Base-by-base conservation (phyloP, 2,797 vertebrate species). In the Bufotes viridis region DNA sequence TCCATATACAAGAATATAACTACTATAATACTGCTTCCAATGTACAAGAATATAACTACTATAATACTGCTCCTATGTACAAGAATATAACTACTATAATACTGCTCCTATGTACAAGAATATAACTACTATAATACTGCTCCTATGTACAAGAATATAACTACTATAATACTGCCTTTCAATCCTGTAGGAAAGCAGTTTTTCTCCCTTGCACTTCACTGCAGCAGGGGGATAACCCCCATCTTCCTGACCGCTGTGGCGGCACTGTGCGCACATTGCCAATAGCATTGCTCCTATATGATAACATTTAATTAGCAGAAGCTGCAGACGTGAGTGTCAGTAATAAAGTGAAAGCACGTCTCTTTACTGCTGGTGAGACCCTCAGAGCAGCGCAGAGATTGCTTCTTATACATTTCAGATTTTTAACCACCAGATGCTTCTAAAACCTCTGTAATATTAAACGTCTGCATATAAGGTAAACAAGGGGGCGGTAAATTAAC, bases 221-320 rank as follows among this genome's bases (percentile, higher is more conserved):
- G 22, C 29, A 5, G 29, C 49, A 7, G 81, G 34, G 1, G 14
- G 63, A 53, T 24, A 57, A 3, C 53, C 67, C 58, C 11, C 57
- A n/a, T 61, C 15, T 26, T 26, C 42, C 57, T 12, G 60, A 67
- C 17, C n/a, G 49, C 24, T 49, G 10, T 20, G 70, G 72, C 69
- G 83, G 63, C 34, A 34, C 58, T 14, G 26, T 60, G 26, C 53
- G n/a, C 49, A 78, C 76, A 57, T 69, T 57, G 72, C 58, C 20
- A 22, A 24, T 72, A 74, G 53, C 72, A 53, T 9, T 58, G 78
- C 70, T 24, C 63, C 84, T 34, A 79, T 81, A 87, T 86, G 65
- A 89, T 89, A 83, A 89, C 61, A 82, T 83, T 89, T 89, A 87
- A 89, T 89, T 89, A 89, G 53, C 88, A 87, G 81, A 87, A 84